Evolutionary conservation across 2,888 invertebrate species (phyloP).

Genomic region (Eilema sororculum): DNA sequence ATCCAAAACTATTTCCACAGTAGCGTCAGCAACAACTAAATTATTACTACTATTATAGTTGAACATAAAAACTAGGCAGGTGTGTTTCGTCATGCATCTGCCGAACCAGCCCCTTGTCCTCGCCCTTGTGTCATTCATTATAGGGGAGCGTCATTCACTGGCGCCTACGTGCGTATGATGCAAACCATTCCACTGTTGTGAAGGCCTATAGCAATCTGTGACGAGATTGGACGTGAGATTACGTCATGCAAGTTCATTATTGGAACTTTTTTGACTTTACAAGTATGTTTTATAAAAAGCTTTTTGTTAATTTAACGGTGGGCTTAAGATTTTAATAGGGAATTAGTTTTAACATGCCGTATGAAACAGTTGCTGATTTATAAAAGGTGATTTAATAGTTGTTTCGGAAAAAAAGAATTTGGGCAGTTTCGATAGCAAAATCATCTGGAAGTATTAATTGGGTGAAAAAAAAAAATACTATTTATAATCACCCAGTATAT

Average conservation of each 20-base stretch:
- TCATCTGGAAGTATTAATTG: no score
- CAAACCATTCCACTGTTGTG: constrained; percentile 2
- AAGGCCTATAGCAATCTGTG: background rate
- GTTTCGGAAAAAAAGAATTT: no score
- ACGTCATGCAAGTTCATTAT: background rate
- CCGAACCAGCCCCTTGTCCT: constrained; percentile 30
- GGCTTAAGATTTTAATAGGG: no score
- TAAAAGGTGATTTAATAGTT: no score
- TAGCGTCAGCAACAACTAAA: constrained; percentile 7
- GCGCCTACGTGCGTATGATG: constrained; percentile 5
- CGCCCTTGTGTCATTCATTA: constrained; percentile 23
- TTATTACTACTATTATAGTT: constrained; percentile 18
- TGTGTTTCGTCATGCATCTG: constrained; percentile 41
- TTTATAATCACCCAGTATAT: no score
- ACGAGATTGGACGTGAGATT: background rate
- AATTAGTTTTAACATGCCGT: no score
- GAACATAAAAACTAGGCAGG: constrained; percentile 43
- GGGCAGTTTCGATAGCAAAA: no score
- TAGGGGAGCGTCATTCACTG: constrained; percentile 5
- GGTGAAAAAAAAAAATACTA: no score
- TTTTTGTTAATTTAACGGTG: no score
- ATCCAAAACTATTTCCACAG: background rate
- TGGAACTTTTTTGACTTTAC: background rate
- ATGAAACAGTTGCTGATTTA: no score
- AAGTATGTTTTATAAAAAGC: background rate